phyloP scores from a whole-genome alignment of 2,888 invertebrate species.

The Sinohyriopsis cumingii region DNA sequence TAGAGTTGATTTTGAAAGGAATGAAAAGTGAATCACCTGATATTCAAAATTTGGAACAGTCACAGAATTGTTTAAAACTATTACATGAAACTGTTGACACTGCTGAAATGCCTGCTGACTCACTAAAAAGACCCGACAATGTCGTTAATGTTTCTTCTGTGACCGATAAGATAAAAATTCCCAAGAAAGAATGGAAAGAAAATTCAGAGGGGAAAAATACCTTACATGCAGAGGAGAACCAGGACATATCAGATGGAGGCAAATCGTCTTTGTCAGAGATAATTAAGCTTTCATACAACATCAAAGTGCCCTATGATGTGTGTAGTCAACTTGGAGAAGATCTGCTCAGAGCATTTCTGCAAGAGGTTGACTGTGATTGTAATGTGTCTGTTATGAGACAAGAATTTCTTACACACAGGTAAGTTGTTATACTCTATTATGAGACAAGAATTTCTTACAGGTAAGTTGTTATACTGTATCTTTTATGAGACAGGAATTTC shows the following conservation, averaged over 20 bases:
- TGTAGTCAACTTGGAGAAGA: conserved; percentile 53
- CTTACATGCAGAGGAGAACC: not conserved
- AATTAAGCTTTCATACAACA: conserved; percentile 23
- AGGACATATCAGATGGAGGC: not conserved
- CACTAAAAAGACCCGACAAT: no score
- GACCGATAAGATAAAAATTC: no score
- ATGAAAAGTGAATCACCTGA: no score
- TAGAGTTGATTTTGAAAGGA: no score
- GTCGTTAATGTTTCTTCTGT: no score
- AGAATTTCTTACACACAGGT: conserved; percentile 53
- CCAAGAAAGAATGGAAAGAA: not conserved
- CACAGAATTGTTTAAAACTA: no score
- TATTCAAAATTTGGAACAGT: no score
- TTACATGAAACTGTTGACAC: no score
- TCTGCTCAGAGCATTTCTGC: conserved; percentile 46
- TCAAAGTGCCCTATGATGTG: conserved; percentile 21
- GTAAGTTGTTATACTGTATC: conserved; percentile 40
- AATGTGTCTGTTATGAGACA: conserved; percentile 40
- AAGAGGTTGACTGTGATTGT: conserved; percentile 44
- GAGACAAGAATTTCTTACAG: no score
- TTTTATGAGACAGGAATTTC: conserved; percentile 43
- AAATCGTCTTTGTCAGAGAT: conserved; percentile 15
- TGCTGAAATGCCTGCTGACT: no score
- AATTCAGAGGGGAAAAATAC: conserved; percentile 2
- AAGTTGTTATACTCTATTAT: conserved; percentile 8